Percentiles rank a stretch among this genome's conserved stretches.
Evolutionary conservation across 2,113 vertebrate species (phyloP).

Genomic region (Coryphaenoides rupestris): DNA sequence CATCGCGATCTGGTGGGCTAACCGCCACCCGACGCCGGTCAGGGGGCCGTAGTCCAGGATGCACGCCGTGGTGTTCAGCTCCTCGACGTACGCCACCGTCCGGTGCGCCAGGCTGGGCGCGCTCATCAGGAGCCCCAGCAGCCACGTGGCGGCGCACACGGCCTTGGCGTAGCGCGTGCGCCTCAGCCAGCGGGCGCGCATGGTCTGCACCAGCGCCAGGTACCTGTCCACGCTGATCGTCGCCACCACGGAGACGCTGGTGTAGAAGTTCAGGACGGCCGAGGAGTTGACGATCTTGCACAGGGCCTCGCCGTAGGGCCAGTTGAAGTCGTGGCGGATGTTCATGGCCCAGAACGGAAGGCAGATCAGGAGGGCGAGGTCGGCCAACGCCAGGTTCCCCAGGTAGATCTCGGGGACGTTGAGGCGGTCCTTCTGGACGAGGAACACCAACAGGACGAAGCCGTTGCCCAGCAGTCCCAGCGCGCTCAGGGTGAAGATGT

Average conservation of each 20-base stretch:
- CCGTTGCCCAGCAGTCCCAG: conserved; percentile 78
- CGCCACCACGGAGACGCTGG: conserved; percentile 84
- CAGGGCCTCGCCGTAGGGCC: conserved; percentile 81
- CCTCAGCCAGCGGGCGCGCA: conserved; percentile 79
- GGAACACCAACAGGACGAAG: conserved; percentile 82
- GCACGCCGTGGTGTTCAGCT: conserved; percentile 59
- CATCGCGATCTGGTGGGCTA: conserved; percentile 72
- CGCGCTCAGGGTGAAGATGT: conserved; percentile 80
- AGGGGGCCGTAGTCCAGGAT: conserved; percentile 53
- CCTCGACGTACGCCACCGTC: conserved; percentile 40
- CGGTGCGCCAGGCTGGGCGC: conserved; percentile 71
- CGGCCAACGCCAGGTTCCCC: conserved; percentile 82
- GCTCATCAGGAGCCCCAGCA: conserved; percentile 72
- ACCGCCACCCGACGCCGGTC: conserved; percentile 73
- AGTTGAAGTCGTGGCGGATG: conserved; percentile 75
- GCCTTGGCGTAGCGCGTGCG: conserved; percentile 74
- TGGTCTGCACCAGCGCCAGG: conserved; percentile 85
- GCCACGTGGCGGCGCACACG: conserved; percentile 80
- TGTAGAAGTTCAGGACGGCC: conserved; percentile 79
- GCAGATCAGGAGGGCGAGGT: conserved; percentile 76
- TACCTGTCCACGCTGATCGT: conserved; percentile 91
- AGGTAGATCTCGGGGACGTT: conserved; percentile 89
- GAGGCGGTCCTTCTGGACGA: conserved; percentile 76
- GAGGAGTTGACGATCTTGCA: conserved; percentile 80
- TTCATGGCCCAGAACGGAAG: conserved; percentile 90